Conservation (phyloP, 2,113 vertebrate species). For the Myocastor coypus region DNA sequence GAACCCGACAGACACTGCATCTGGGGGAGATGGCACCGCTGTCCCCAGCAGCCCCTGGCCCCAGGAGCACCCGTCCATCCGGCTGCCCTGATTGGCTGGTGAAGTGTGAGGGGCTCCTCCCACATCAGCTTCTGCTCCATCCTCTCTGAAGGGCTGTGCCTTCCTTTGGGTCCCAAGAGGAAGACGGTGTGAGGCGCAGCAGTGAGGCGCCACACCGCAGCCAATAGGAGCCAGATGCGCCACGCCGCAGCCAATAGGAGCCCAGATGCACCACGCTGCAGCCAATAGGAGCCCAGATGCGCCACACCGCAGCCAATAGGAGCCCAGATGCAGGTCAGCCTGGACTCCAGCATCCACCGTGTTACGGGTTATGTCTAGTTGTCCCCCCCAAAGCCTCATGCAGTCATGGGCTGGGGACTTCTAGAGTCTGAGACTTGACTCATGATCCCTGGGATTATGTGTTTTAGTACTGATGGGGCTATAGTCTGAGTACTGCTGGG, state of each 20-base stretch:
- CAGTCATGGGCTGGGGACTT: too few species aligned
- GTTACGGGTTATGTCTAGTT: too few species aligned
- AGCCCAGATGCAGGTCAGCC: background rate
- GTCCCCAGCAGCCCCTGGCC: background rate
- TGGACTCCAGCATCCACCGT: background rate
- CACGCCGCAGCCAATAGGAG: too few species aligned
- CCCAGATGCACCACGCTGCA: background rate
- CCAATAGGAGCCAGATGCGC: background rate
- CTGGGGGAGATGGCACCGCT: accelerated
- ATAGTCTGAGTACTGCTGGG: too few species aligned
- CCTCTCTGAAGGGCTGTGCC: background rate
- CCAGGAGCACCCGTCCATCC: background rate
- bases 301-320: background rate
- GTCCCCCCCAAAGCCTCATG: too few species aligned
- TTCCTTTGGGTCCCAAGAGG: background rate
- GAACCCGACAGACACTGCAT: background rate
- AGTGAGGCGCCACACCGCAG: background rate
- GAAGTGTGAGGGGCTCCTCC: background rate
- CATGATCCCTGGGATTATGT: too few species aligned
- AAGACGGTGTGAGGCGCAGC: background rate
- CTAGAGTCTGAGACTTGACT: too few species aligned
- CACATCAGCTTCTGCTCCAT: background rate
- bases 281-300: background rate
- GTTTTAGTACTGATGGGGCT: too few species aligned
- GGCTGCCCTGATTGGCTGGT: background rate